phyloP scores from a whole-genome alignment of 2,888 invertebrate species.

The Lacanobia oleracea region DNA sequence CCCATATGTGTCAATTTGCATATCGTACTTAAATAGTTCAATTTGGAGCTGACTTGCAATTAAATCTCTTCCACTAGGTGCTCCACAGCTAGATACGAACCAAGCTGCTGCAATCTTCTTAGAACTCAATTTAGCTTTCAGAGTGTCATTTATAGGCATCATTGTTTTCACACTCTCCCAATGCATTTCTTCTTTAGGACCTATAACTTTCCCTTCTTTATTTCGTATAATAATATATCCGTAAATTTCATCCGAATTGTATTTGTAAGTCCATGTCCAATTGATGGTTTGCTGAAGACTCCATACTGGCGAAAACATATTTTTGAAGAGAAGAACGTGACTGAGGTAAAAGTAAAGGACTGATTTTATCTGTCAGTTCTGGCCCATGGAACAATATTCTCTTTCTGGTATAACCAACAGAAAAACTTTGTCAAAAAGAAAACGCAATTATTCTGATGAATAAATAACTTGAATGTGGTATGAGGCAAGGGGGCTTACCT shows the following conservation, averaged over 20 bases:
- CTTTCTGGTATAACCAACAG: too few species aligned
- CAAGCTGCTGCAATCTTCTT: conserved; percentile 79
- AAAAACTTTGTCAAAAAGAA: too few species aligned
- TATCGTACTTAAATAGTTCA: conserved; percentile 66
- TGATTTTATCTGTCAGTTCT: conserved; percentile 60
- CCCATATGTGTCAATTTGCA: conserved; percentile 77
- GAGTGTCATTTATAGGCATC: conserved; percentile 68
- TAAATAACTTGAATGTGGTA: too few species aligned
- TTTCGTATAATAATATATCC: conserved; percentile 74
- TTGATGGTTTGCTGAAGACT: conserved; percentile 75
- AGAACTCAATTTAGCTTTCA: conserved; percentile 67
- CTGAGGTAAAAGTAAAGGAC: conserved; percentile 62
- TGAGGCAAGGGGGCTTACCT: too few species aligned
- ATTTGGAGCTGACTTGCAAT: conserved; percentile 66
- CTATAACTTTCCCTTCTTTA: conserved; percentile 66
- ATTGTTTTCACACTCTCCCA: conserved; percentile 72
- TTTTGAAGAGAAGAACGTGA: conserved; percentile 66
- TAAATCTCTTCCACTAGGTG: conserved; percentile 68
- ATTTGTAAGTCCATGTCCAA: conserved; percentile 79
- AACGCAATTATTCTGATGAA: too few species aligned
- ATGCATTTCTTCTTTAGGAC: conserved; percentile 72
- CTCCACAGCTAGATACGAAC: conserved; percentile 78
- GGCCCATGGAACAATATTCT: conserved; percentile 78
- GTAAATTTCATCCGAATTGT: conserved; percentile 73
- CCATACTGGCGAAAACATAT: conserved; percentile 66